phyloP scores from a whole-genome alignment of 2,797 vertebrate genomes.

The Aulostomus chinensis region DNA sequence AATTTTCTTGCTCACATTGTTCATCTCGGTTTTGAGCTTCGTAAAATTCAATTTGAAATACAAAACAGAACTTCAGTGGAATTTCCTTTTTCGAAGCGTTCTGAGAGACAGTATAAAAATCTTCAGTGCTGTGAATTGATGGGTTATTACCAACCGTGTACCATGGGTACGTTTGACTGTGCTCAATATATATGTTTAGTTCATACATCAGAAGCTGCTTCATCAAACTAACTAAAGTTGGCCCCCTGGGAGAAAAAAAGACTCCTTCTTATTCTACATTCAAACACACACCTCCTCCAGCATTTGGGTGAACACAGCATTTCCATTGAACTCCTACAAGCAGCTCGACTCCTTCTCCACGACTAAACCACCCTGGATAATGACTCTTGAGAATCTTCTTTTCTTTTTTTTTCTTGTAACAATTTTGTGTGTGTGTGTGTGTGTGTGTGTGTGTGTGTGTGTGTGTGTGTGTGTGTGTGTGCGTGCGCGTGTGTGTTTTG shows the following conservation, averaged over 20 bases:
- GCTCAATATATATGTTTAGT: conserved; percentile 86
- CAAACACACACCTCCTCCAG: conserved; percentile 71
- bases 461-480: conserved; percentile 59
- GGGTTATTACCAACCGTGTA: conserved; percentile 80
- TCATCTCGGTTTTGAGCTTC: conserved; percentile 52
- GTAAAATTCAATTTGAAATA: conserved; percentile 80
- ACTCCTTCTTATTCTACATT: conserved; percentile 77
- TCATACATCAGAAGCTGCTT: conserved; percentile 71
- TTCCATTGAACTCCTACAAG: conserved; percentile 77
- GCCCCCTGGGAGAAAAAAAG: conserved; percentile 67
- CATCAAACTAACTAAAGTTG: conserved; percentile 56
- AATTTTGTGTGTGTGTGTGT: conserved; percentile 61
- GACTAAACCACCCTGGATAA: conserved; percentile 75
- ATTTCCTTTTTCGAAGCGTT: conserved; percentile 81
- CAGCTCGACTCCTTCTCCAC: conserved; percentile 77
- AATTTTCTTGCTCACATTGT: conserved; percentile 38
- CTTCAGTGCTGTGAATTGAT: conserved; percentile 86
- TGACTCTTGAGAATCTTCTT: conserved; percentile 83
- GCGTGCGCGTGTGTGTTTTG: conserved; percentile 60
- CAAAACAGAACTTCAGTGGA: conserved; percentile 79
- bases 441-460: conserved; percentile 55
- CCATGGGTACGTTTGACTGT: conserved; percentile 87
- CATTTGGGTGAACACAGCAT: conserved; percentile 75
- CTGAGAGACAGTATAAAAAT: conserved; percentile 91
- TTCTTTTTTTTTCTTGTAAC: conserved; percentile 70